Percentiles rank a stretch among this genome's conserved stretches.
Conservation (phyloP, 1,140 invertebrate species). For the Hypothenemus hampei region DNA sequence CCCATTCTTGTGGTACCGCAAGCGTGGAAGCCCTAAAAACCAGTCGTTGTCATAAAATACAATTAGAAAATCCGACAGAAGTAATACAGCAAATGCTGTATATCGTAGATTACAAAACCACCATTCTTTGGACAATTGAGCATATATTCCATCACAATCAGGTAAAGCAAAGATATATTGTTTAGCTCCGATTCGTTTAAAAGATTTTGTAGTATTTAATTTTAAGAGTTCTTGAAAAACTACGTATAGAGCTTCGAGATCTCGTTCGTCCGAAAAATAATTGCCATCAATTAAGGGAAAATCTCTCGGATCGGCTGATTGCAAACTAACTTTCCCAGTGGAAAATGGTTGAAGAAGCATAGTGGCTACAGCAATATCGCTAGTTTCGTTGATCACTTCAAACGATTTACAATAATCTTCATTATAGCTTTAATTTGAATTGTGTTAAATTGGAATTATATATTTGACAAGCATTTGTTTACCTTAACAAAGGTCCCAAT, state of each 20-base stretch:
- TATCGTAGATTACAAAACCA: slow-evolving; percentile 11
- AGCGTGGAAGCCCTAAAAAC: slow-evolving; percentile 45
- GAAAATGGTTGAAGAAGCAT: slow-evolving; percentile 68
- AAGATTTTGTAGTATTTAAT: slow-evolving; percentile 47
- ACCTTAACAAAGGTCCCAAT: background rate
- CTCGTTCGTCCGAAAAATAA: slow-evolving; percentile 60
- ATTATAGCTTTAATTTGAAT: background rate
- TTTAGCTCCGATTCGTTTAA: slow-evolving; percentile 48
- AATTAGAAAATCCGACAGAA: background rate
- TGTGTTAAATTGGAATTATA: background rate
- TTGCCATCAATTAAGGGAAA: slow-evolving; percentile 77
- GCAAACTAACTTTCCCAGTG: slow-evolving; percentile 62
- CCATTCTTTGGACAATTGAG: slow-evolving; percentile 9
- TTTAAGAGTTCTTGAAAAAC: slow-evolving; percentile 48
- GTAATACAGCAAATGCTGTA: background rate
- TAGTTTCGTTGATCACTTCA: slow-evolving; percentile 9
- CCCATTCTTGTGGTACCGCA: slow-evolving; percentile 59
- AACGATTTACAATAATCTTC: background rate
- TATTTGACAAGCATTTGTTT: background rate
- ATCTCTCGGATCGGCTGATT: slow-evolving; percentile 62
- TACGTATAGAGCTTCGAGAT: slow-evolving; percentile 45
- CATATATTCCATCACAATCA: slow-evolving; percentile 3
- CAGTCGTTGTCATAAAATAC: background rate
- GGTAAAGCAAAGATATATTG: background rate
- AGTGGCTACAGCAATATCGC: slow-evolving; percentile 45